Evolutionary conservation across 1,140 invertebrate genomes (phyloP).

Genomic region (Hyphantria cunea): DNA sequence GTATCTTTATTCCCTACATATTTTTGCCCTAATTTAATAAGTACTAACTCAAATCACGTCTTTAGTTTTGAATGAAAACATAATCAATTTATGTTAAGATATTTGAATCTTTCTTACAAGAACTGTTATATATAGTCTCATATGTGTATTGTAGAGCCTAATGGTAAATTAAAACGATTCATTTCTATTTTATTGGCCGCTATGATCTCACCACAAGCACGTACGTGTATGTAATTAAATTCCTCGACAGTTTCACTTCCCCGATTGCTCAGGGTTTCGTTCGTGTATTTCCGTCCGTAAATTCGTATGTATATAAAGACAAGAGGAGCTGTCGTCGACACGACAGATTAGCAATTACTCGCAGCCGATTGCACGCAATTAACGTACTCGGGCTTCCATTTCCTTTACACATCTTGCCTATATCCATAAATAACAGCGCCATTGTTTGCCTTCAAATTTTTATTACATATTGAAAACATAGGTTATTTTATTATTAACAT

Average conservation of each 20-base stretch:
- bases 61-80: no score
- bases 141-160: not conserved
- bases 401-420: constrained; percentile 40
- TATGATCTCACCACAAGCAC: constrained; percentile 1
- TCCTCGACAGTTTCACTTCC: constrained; percentile 6
- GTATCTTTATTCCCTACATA: no score
- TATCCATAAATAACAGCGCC: not conserved
- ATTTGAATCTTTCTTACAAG: no score
- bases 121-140: not conserved
- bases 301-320: constrained; percentile 32
- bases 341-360: constrained; percentile 51
- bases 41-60: no score
- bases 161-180: not conserved
- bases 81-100: no score
- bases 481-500: not conserved
- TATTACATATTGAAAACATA: not conserved
- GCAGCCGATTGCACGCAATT: constrained; percentile 50
- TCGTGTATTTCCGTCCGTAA: constrained; percentile 5
- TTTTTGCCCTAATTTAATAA: no score
- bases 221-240: not conserved
- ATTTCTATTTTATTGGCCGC: not conserved
- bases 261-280: not conserved
- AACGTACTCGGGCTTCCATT: constrained; percentile 47
- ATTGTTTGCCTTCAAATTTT: constrained; percentile 10
- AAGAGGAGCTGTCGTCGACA: constrained; percentile 29